These are phyloP conservation scores for Plebejus argus DNA, from an alignment of 2,888 invertebrate species.

Conservation along the genomic window DNA sequence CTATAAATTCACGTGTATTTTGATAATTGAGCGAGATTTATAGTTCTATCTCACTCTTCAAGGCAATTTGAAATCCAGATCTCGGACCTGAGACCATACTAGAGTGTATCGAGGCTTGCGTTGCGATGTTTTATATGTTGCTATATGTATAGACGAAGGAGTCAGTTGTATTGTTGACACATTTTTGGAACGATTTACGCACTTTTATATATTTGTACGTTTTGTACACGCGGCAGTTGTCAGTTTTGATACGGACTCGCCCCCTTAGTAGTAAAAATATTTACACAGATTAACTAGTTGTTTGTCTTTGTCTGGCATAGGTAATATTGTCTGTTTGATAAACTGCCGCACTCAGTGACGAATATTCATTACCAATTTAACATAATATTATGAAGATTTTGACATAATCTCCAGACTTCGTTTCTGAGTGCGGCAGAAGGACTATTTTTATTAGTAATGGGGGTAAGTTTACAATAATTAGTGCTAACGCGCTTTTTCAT, in stretches of 20 bases:
- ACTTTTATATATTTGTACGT: slow-evolving; percentile 78
- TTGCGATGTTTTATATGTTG: slow-evolving; percentile 41
- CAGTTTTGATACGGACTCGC: slow-evolving; percentile 36
- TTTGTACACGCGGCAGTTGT: slow-evolving; percentile 62
- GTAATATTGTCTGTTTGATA: no score
- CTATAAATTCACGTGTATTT: no score
- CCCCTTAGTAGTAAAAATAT: neutral
- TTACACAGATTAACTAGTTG: neutral
- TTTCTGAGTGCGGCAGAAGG: no score
- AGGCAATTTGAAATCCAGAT: slow-evolving; percentile 21
- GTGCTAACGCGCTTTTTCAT: neutral
- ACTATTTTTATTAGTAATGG: no score
- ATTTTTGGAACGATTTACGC: slow-evolving; percentile 79
- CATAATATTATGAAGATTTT: no score
- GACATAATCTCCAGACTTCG: no score
- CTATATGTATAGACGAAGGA: slow-evolving; percentile 41
- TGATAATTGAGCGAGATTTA: neutral
- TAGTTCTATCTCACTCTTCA: neutral
- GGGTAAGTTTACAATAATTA: neutral
- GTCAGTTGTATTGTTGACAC: slow-evolving; percentile 58
- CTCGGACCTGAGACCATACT: slow-evolving; percentile 20
- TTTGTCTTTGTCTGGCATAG: no score
- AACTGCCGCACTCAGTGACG: no score
- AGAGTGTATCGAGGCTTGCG: slow-evolving; percentile 16
- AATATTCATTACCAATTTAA: no score